A percentile compares a stretch with the other conserved stretches of the same genome.
Conservation (phyloP, 2,113 vertebrate species). For the Zeus faber region DNA sequence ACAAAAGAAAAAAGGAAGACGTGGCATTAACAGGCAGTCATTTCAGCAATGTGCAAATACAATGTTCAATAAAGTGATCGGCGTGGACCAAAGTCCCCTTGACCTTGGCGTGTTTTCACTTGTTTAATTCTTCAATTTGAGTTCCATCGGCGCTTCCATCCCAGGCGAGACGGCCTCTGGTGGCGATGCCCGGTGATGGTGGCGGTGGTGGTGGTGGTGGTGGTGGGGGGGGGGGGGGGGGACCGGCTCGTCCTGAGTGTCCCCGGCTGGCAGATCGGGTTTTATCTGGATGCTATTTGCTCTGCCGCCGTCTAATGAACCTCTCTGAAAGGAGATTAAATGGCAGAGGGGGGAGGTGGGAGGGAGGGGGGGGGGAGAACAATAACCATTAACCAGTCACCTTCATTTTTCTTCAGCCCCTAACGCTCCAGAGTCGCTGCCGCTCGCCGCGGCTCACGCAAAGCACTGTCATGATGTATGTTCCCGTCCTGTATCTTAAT, state of each 20-base stretch:
- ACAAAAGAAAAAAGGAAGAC: no score
- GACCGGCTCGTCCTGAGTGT: slow-evolving; percentile 59
- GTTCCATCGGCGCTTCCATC: no score
- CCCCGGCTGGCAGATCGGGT: slow-evolving; percentile 65
- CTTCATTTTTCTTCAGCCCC: slow-evolving; percentile 64
- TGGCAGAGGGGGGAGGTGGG: slow-evolving; percentile 61
- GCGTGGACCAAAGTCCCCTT: no score
- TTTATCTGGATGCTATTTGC: slow-evolving; percentile 67
- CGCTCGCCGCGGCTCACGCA: slow-evolving; percentile 9
- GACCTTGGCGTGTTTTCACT: no score
- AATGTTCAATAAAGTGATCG: no score
- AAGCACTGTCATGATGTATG: slow-evolving; percentile 17
- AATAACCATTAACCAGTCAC: slow-evolving; percentile 75
- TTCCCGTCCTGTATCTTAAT: slow-evolving; percentile 10
- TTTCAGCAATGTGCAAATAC: no score
- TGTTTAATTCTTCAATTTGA: no score
- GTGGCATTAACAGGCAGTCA: no score
- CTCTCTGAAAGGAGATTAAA: slow-evolving; percentile 75
- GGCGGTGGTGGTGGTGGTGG: no score
- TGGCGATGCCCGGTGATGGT: slow-evolving; percentile 38
- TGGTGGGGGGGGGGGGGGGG: slow-evolving; percentile 49
- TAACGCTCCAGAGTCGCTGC: slow-evolving; percentile 40
- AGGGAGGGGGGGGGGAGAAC: slow-evolving; percentile 62
- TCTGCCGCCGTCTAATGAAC: slow-evolving; percentile 69
- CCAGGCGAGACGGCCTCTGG: slow-evolving; percentile 27